phyloP scores from a whole-genome alignment of 2,113 vertebrate species.

The Microcebus murinus region DNA sequence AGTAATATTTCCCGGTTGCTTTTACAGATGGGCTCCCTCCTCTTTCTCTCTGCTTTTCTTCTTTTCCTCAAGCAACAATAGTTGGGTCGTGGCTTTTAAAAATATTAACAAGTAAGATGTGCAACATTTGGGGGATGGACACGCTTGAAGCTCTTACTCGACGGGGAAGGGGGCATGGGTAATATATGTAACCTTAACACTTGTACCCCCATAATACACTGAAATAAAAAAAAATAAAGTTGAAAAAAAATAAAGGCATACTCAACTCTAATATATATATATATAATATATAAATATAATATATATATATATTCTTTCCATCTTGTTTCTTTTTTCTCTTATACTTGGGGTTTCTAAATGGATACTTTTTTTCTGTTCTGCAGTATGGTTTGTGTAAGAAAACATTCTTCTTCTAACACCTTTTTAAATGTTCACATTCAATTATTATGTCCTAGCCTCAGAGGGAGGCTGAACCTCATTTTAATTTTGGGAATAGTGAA shows the following conservation, averaged over 20 bases:
- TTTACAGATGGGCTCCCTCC: neutral
- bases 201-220: too few species aligned
- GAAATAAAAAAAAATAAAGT: too few species aligned
- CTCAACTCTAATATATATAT: too few species aligned
- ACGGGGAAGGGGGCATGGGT: too few species aligned
- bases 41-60: neutral
- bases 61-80: neutral
- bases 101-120: too few species aligned
- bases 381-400: constrained; percentile 4
- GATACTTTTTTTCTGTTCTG: neutral
- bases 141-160: too few species aligned
- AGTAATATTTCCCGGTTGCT: neutral
- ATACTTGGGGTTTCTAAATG: neutral
- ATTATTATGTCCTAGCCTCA: neutral
- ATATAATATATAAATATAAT: too few species aligned
- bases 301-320: neutral
- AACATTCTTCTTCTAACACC: neutral
- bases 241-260: too few species aligned
- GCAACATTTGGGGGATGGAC: too few species aligned
- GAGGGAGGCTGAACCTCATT: neutral
- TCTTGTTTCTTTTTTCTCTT: neutral
- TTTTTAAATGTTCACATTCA: constrained; percentile 8
- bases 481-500: neutral
- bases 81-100: neutral
- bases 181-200: too few species aligned